Evolutionary conservation across 2,113 vertebrate species (phyloP).

Genomic region (Pardalotus punctatus): DNA sequence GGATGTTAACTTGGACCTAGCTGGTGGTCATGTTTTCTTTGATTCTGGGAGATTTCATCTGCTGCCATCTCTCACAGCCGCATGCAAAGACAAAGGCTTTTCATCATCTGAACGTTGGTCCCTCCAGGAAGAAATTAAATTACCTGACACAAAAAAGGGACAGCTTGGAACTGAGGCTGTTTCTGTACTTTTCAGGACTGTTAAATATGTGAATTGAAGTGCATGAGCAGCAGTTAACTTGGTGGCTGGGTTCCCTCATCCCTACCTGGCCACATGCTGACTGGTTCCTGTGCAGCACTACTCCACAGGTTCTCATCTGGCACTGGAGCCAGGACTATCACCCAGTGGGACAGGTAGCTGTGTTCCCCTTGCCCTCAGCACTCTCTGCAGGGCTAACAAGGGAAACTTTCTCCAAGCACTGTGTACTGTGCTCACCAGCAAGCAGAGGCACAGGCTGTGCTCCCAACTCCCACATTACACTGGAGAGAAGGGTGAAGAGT

Average conservation of each 20-base stretch:
- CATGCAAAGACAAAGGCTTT: conserved; percentile 71
- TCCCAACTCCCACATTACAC: not conserved
- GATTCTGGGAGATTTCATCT: conserved; percentile 66
- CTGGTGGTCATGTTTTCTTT: conserved; percentile 67
- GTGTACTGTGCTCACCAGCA: not conserved
- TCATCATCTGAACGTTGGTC: conserved; percentile 62
- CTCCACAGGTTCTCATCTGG: not conserved
- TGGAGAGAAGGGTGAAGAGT: not conserved
- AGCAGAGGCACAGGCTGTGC: not conserved
- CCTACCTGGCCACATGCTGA: not conserved
- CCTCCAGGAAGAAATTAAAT: conserved; percentile 68
- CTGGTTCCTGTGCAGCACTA: not conserved
- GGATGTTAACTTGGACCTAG: conserved; percentile 60
- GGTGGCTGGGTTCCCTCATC: not conserved
- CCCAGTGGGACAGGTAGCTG: not conserved
- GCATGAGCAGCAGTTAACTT: conserved; percentile 17
- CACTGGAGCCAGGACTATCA: not conserved
- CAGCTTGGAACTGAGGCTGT: conserved; percentile 33
- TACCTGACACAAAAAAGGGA: conserved; percentile 58
- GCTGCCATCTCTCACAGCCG: conserved; percentile 50
- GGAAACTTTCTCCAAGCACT: not conserved
- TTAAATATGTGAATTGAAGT: conserved; percentile 39
- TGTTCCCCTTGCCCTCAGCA: not conserved
- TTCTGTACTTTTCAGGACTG: conserved; percentile 48
- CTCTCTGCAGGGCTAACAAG: not conserved